phyloP scores from a whole-genome alignment of 2,797 vertebrate genomes.

The Phataginus tricuspis region DNA sequence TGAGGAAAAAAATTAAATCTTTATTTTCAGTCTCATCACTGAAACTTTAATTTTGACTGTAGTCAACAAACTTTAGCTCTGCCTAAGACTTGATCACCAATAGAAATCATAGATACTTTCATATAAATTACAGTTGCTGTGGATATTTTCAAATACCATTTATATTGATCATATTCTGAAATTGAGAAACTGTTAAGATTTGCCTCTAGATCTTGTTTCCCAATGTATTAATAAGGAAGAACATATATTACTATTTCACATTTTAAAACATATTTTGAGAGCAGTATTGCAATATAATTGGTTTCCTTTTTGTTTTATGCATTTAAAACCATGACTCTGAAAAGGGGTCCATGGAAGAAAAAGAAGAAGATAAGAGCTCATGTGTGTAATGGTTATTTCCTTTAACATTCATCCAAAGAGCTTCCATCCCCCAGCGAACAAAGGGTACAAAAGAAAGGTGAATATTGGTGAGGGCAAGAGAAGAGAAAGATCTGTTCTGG shows the following conservation, averaged over 20 bases:
- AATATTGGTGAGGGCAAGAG: neutral
- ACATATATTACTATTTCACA: neutral
- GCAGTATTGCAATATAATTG: neutral
- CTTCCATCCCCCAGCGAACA: neutral
- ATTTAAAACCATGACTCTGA: neutral
- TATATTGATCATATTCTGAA: neutral
- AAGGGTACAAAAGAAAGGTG: neutral
- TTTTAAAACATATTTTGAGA: neutral
- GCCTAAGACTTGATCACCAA: neutral
- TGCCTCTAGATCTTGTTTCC: slow-evolving; percentile 19
- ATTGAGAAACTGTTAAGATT: neutral
- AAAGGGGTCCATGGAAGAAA: neutral
- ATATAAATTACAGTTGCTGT: neutral
- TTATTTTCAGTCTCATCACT: neutral
- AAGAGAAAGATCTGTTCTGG: neutral
- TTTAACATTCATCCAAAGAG: neutral
- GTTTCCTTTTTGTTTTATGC: neutral
- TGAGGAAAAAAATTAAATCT: neutral
- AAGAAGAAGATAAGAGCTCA: neutral
- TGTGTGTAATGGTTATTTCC: neutral
- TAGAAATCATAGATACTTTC: neutral
- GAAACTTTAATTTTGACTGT: neutral
- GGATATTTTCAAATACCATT: neutral
- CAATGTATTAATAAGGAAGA: neutral
- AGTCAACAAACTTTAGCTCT: neutral